Base-by-base conservation (phyloP, 2,113 vertebrate genomes). In the Mormoops blainvillei region DNA sequence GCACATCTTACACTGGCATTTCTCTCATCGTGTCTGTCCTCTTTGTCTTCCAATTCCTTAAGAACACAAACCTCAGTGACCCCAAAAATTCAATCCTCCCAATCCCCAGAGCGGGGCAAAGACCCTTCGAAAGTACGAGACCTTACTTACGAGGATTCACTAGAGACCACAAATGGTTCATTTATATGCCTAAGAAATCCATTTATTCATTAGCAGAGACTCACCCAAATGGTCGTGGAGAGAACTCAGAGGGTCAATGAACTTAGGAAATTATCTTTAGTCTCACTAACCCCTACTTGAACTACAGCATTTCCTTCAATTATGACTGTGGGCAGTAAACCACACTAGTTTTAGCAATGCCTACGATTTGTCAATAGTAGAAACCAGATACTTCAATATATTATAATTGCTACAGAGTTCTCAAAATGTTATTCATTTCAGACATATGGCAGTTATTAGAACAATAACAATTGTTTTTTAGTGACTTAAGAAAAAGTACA, bases 371-470 rank as follows among this genome's bases (percentile, higher is more conserved):
- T 61, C 77, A 92, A 93, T 71, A 91, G 26, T 22, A 74, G 61
- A 92, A 70, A 93, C 73, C 12, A 73, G 38, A 33, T 87, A 80
- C 50, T 94, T 82, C 68, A 63, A 84, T 56, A 71, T 36, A 26
- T 50, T 43, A 74, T 19, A 70, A 41, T 50, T 73, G 28, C 36
- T 81, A 12, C 12, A 71, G 48, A 52, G n/a, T 95, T 93, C 82
- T 85, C 41, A 65, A 87, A 88, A 56, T 82, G 50, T 18, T 61
- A 71, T 52, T 95, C 76, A 50, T 54, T 92, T 89, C 38, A 86
- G 93, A n/a, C 7, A 12, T 70, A 63, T 28, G 48, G 9, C 65
- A 92, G 26, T 38, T 94, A 73, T 67, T 90, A 84, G 61, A 38
- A 15, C 52, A 77, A 45, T 33, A 91, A 43, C 13, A 6, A 65